Base-by-base conservation (phyloP, 2,113 vertebrate genomes). In the Cebidichthys violaceus region DNA sequence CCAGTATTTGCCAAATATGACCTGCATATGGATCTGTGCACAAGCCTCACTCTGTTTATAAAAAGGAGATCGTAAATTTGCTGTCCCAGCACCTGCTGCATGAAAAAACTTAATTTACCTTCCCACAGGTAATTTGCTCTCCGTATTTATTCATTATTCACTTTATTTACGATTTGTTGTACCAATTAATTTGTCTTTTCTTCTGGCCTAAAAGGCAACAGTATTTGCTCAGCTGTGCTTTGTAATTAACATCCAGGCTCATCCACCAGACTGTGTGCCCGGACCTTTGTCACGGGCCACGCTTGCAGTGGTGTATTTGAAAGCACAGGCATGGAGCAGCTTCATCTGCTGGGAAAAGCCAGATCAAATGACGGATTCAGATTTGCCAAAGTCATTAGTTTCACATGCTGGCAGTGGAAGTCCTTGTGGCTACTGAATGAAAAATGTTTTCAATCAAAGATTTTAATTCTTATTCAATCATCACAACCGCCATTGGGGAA, bases 201-300 rank as follows among this genome's bases (percentile, higher is more conserved):
- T 60, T 79, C 75, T 75, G 64, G 74, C 61, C 17, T 86, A 77
- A 90, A 87, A 82, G 61, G 79, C 89, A 85, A 84, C 72, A 69
- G 67, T 86, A 82, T 94, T 94, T 94, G 80, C 83, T 84, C 92
- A 94, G 90, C 92, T 94, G 88, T 83, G 68, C 37, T 72, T 87
- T 80, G 73, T 79, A 86, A 90, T 92, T 89, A 86, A 71, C 79
- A 79, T 62, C 71, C 72, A 77, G 70, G 75, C 84, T 77, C 68
- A 83, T 45, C 62, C 82, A 89, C 81, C 89, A 89, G 77, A 90
- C 85, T 89, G 81, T 78, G 61, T 83, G 80, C 79, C 85, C 45
- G 75, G 65, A 83, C 85, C 82, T 80, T 79, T 77, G 62, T 31
- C 74, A 39, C 67, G 33, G 80, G 70, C 76, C 76, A 35, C 75